Evolutionary conservation across 1,140 invertebrate species (phyloP), one percentile per base, ranked within the genome.

Genomic region (Scylla paramamosain): DNA sequence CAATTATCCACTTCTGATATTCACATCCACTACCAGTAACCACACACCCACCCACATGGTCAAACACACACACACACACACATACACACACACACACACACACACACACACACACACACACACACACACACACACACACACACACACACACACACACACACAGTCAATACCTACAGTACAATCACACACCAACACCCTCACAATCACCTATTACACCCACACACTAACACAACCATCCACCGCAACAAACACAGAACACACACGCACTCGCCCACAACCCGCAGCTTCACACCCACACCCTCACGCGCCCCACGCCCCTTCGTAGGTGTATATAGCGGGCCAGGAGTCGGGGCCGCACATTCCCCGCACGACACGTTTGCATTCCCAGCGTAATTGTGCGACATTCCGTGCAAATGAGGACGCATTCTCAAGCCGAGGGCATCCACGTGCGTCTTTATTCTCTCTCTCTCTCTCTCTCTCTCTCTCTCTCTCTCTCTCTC

Each of bases 381-480:
- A 94, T 94, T 94, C 93, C 93, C 6, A 10, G 59, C 93, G 93
- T 94, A 94, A 94, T 94, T 94, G 93, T 94, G 59, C 87, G 46
- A 91, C 93, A 94, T 91, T 94, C 93, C 88, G 67, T 94, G 87
- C 88, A 94, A 94, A 94, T 94, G 93, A 94, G 93, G 88, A 83
- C 93, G 28, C 93, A 94, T 94, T 94, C 93, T 84, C 77, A 82
- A n/a, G 29, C 91, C 20, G 48, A 67, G 91, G 48, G 91, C 46
- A 20, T 6, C 46, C 59, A 14, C 39, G 52, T 92, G 59, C 48
- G 91, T 59, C 91, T 92, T 82, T 92, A 77, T 92, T 92, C 91
- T 32, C 91, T 52, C 84, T 31, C 29, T 39, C 39, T 39, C 39
- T 39, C 39, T 39, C 39, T 39, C 39, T 39, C 39, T 39, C 39